Percentiles rank a stretch among this genome's conserved stretches.
Evolutionary conservation across 2,888 invertebrate species (phyloP).

Genomic region (Lamellibrachia columna): DNA sequence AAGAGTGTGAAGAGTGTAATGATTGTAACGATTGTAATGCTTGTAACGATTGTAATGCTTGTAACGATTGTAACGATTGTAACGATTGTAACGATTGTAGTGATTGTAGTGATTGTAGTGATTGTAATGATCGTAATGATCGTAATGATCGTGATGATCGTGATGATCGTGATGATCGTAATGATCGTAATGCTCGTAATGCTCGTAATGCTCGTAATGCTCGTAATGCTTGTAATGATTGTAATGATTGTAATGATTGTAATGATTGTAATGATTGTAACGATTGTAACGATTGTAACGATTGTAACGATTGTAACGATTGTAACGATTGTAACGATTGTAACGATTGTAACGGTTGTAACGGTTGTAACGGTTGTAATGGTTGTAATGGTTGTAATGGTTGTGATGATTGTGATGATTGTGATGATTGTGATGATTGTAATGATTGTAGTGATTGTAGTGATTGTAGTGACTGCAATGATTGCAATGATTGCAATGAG

Average conservation of each 20-base stretch:
- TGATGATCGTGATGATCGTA: accelerated
- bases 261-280: neutral
- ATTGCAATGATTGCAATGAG: no score
- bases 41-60: neutral
- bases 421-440: neutral
- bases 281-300: neutral
- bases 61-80: neutral
- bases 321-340: no score
- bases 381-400: no score
- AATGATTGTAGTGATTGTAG: neutral
- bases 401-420: no score
- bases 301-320: neutral
- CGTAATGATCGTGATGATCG: neutral
- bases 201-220: neutral
- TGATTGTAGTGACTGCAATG: neutral
- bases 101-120: neutral
- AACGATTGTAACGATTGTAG: no score
- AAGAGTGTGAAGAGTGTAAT: neutral
- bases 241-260: neutral
- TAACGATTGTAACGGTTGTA: no score
- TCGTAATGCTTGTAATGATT: neutral
- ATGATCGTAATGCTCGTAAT: neutral
- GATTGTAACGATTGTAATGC: no score
- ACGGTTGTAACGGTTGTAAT: no score
- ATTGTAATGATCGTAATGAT: no score